Percentiles rank a stretch among this genome's conserved stretches.
phyloP scores from a whole-genome alignment of 2,888 invertebrate genomes.

The Drosophila anomalata region DNA sequence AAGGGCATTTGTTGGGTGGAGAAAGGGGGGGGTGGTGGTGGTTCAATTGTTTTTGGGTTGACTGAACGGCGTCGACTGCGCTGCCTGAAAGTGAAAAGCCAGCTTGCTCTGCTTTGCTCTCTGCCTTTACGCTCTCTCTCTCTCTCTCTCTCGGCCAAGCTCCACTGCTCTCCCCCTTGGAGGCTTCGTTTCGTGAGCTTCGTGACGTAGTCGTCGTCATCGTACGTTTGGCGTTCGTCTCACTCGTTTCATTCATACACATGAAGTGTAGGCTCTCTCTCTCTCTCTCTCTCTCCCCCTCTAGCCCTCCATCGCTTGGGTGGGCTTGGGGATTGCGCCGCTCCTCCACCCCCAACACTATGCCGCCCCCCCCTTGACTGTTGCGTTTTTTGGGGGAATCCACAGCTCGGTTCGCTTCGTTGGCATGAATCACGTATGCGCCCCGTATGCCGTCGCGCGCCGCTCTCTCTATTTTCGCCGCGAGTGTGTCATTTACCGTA shows the following conservation, averaged over 20 bases:
- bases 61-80: conserved; percentile 51
- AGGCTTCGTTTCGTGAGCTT: conserved; percentile 8
- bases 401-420: conserved; percentile 50
- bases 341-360: neutral
- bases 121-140: neutral
- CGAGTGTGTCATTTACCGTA: conserved; percentile 45
- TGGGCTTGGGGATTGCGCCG: neutral
- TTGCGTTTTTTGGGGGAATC: conserved; percentile 60
- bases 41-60: conserved; percentile 37
- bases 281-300: neutral
- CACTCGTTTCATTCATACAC: conserved; percentile 65
- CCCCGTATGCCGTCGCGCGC: neutral
- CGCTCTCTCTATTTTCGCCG: neutral
- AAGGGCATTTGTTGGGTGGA: neutral
- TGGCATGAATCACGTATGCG: conserved; percentile 60
- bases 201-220: conserved; percentile 39
- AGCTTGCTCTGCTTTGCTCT: conserved; percentile 10
- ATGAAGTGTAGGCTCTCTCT: neutral
- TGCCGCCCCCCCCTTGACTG: neutral
- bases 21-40: neutral
- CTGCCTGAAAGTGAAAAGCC: conserved; percentile 63
- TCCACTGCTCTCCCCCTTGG: conserved; percentile 13
- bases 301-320: neutral
- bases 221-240: conserved; percentile 7
- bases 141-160: neutral